Conservation (phyloP, 2,888 invertebrate genomes). For the Deroplatys truncata region DNA sequence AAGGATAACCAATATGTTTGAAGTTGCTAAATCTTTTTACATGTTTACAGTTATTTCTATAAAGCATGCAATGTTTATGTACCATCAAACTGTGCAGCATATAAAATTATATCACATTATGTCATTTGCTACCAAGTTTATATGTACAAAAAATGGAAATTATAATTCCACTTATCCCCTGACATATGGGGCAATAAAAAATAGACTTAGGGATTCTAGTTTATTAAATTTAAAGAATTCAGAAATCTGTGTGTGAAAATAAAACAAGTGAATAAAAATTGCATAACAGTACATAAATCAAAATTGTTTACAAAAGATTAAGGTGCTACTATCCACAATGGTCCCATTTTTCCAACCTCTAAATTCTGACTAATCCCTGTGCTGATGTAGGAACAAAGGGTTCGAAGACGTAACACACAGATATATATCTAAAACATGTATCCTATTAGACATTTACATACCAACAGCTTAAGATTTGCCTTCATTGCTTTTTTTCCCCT, state of each 20-base stretch:
- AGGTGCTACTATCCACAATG: neutral
- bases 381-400: neutral
- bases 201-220: too few species aligned
- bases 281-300: neutral
- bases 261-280: neutral
- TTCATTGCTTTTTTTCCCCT: neutral
- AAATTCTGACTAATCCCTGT: neutral
- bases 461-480: neutral
- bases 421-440: neutral
- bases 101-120: too few species aligned
- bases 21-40: too few species aligned
- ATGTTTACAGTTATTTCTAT: too few species aligned
- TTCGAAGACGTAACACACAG: neutral
- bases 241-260: neutral
- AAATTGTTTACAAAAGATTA: neutral
- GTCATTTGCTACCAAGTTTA: too few species aligned
- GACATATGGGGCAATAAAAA: too few species aligned
- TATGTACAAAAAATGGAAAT: too few species aligned
- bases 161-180: too few species aligned
- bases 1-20: too few species aligned
- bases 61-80: too few species aligned
- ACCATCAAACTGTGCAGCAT: too few species aligned
- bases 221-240: neutral
- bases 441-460: neutral
- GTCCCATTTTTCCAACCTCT: neutral